Evolutionary conservation across 2,113 vertebrate genomes (phyloP), one percentile per base, ranked within the genome.

Genomic region (Paraplagusia blochii): DNA sequence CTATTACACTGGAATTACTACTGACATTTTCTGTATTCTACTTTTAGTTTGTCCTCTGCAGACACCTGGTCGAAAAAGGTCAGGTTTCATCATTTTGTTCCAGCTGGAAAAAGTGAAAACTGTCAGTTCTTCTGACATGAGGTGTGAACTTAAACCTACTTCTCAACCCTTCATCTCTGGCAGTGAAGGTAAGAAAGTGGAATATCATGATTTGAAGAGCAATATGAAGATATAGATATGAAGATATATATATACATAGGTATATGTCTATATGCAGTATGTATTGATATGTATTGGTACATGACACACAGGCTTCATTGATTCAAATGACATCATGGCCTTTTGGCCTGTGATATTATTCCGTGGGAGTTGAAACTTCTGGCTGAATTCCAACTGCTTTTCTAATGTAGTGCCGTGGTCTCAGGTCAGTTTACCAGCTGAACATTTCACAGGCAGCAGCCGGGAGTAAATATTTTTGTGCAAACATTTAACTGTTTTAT

Each of bases 361-460:
- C 46, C 47, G 8, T 22, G 9, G 8, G 11, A 61, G 10, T 59
- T 34, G 42, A 40, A 46, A 22, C 22, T 48, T 16, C 39, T 55
- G 46, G 7, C 46, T 11, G 38, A 22, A 11, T 15, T 40, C 15
- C n/a, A 56, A 50, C 49, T 68, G 53, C 38, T 63, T 77, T 73
- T 70, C 57, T 79, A 77, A 77, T 65, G 56, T 39, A 64, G 49
- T 38, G 52, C 61, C 62, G 50, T 63, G 40, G 55, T 66, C 60
- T 72, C 46, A 45, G 67, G 63, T 73, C 76, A 60, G 50, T 76
- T 59, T 57, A 19, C 49, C 44, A 9, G 35, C 29, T 42, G 55
- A 35, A 14, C 44, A 49, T 60, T 67, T 56, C 53, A 65, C 69
- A 73, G 65, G 45, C 64, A 77, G 80, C 65, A 80, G 62, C 77